Base-by-base conservation (phyloP, 2,888 invertebrate genomes). In the Gonocerus acuteangulatus region DNA sequence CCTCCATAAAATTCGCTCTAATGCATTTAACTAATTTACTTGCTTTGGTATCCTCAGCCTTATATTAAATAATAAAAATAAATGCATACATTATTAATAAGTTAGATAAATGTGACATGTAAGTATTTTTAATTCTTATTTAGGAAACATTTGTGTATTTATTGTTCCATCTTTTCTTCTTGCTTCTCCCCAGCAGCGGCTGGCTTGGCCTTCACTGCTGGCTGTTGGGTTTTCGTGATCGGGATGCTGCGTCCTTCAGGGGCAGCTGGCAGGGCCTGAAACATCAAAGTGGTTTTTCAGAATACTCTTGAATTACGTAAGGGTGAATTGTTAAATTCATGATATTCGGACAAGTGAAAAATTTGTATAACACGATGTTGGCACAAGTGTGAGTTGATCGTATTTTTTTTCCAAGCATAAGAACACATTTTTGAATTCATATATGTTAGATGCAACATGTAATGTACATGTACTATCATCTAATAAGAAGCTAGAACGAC, bases 151-250 rank as follows among this genome's bases (percentile, higher is more conserved):
- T n/a, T n/a, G n/a, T 11, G 36, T 4, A 56, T 13, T 57, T 57
- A 57, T 45, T 44, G 27, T 45, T 57, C 47, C 45, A 45, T 57
- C 27, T 57, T 16, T 45, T 61, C 56, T 13, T 27, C 49, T 27
- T 23, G 15, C 21, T 34, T n/a, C 23, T 56, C 49, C 4, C 18
- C 16, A 7, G 48, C 45, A 34, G 60, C 49, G 16, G 32, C 52
- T 11, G 58, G 36, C 42, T 63, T 49, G 23, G 59, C 27, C 54
- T 67, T 67, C 11, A 67, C 49, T 13, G 68, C 68, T 11, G 69
- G 68, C 47, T 65, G 51, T 22, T 69, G 67, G 15, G 69, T 69
- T 49, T 68, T 67, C 7, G 63, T 54, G 36, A 69, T 66, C 6
- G 64, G 68, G 48, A 69, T 67, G 7, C 54, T 13, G 15, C 67